These are phyloP conservation scores for Raphicerus campestris DNA, from an alignment of 2,113 vertebrate species.

Conservation along the genomic window DNA sequence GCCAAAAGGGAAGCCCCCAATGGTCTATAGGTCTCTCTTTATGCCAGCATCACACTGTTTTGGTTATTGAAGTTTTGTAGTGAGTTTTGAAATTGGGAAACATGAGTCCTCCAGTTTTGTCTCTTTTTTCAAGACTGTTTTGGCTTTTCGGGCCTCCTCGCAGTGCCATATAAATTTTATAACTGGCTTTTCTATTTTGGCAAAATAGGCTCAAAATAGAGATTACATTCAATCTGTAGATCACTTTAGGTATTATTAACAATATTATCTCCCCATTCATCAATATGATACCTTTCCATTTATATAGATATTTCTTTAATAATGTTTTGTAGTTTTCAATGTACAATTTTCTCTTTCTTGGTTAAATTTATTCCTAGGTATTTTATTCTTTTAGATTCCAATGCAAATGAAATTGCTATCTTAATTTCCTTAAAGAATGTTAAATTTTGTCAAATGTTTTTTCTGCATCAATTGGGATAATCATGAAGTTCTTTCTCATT, in stretches of 20 bases:
- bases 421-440: not conserved
- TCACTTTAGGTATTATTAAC: not conserved
- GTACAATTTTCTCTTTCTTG: not conserved
- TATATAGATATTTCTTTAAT: not conserved
- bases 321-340: not conserved
- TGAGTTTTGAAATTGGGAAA: not conserved
- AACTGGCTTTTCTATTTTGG: not conserved
- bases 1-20: not conserved
- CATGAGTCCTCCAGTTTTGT: not conserved
- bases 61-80: not conserved
- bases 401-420: not conserved
- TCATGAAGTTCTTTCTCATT: not conserved
- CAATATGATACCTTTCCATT: not conserved
- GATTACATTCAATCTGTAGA: not conserved
- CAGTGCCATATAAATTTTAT: not conserved
- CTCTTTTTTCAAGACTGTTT: not conserved
- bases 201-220: not conserved
- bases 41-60: not conserved
- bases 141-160: not conserved
- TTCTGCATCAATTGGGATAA: not conserved
- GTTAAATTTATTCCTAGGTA: not conserved
- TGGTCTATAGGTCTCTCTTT: not conserved
- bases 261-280: not conserved
- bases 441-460: not conserved
- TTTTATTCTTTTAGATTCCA: not conserved